Conservation (phyloP, 2,888 invertebrate species). For the Netelia inedita region DNA sequence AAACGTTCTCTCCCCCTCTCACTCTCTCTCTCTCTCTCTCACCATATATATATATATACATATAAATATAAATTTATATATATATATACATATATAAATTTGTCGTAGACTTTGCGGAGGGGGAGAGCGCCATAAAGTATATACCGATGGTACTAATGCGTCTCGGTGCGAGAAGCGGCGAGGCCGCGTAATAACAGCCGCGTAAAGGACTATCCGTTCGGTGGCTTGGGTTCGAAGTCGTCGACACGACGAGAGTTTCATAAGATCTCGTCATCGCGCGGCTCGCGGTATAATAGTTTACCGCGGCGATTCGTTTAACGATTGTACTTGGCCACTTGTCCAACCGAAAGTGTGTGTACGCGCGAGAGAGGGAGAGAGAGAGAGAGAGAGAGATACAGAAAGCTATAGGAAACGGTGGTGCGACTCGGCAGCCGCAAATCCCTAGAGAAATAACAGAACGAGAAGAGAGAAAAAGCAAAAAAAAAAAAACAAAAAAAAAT, state of each 20-base stretch:
- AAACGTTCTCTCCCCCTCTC: not conserved
- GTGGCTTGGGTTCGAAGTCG: constrained; percentile 16
- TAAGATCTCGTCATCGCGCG: constrained; percentile 61
- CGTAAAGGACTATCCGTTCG: constrained; percentile 46
- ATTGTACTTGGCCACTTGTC: constrained; percentile 50
- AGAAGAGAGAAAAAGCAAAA: constrained; percentile 6
- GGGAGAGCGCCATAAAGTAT: constrained; percentile 57
- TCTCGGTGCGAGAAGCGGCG: constrained; percentile 49
- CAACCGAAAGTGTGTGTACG: not conserved
- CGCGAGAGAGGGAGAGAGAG: constrained; percentile 17
- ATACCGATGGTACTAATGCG: constrained; percentile 65
- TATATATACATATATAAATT: constrained; percentile 43
- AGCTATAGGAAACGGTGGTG: constrained; percentile 24
- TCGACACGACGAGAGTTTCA: constrained; percentile 52
- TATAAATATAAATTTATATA: constrained; percentile 23
- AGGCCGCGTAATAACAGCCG: constrained; percentile 59
- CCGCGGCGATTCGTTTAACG: constrained; percentile 66
- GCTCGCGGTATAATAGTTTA: constrained; percentile 40
- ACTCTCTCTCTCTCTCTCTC: constrained; percentile 14
- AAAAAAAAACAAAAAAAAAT: constrained; percentile 1
- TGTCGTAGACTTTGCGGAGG: constrained; percentile 7
- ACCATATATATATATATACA: constrained; percentile 13
- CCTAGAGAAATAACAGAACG: constrained; percentile 36
- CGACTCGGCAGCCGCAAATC: constrained; percentile 12
- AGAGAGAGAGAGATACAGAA: constrained; percentile 23